Base-by-base conservation (phyloP, 2,113 vertebrate species). In the Oncorhynchus nerka region DNA sequence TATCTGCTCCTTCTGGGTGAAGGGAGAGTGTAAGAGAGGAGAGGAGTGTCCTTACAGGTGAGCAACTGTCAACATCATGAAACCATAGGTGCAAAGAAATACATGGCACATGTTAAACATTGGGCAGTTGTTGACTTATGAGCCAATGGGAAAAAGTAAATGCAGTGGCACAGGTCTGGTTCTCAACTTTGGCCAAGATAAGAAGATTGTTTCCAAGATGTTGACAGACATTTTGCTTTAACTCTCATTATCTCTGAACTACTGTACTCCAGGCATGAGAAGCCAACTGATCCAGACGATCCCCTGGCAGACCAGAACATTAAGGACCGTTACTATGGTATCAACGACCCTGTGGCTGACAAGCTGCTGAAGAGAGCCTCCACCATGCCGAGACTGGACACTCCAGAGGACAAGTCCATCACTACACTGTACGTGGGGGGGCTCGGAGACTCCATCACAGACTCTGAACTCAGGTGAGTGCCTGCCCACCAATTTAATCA, bases 1-100 rank as follows among this genome's bases (percentile, higher is more conserved):
- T 83, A 99, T 99, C 88, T 99, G 98, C 74, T 99, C 98, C 82
- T 99, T 99, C 88, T 99, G 98, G 98, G 98, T 99, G 8, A 99
- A 99, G 87, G 97, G 98, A 84, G 98, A 99, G 75, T 99, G 98
- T 89, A 97, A 98, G 89, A 94, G 98, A 93, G 98, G 97, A 67
- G 98, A 99, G 75, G 97, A 99, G 81, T 99, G 98, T 86, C 98
- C 98, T 0, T 99, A 99, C 89, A 98, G 98, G 98, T 95, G 86
- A 86, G 78, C 39, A 45, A 45, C 39, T 45, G 9, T 45, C 39
- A 45, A 45, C 39, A 12, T 45, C 39, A 45, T 45, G 39, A 45
- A 45, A 45, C 9, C 39, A 45, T 20, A 68, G 30, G 30, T 45
- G 39, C 39, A 45, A 45, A 45, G 39, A 45, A 45, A 45, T 8